phyloP scores from a whole-genome alignment of 2,888 invertebrate genomes.

The Scaeva pyrastri region DNA sequence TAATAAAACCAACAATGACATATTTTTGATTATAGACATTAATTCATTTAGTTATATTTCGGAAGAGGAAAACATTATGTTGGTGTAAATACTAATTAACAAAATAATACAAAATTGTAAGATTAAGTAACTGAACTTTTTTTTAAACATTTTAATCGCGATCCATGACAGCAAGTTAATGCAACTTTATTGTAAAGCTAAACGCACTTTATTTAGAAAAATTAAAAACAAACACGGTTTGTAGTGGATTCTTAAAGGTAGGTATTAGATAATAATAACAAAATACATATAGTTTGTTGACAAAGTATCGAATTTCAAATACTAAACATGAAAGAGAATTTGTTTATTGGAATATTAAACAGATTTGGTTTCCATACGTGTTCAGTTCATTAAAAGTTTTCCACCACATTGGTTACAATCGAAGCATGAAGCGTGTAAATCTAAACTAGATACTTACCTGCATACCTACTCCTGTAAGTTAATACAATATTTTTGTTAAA shows the following conservation, averaged over 20 bases:
- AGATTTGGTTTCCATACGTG: neutral
- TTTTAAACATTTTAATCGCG: too few relatives aligned
- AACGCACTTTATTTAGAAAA: neutral
- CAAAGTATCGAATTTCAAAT: slow-evolving; percentile 12
- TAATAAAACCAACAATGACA: too few relatives aligned
- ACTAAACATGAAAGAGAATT: neutral
- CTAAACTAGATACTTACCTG: neutral
- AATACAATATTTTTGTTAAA: too few relatives aligned
- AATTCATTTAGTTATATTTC: too few relatives aligned
- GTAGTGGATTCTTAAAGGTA: neutral
- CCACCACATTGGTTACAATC: neutral
- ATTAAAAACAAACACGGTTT: neutral
- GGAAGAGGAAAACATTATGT: too few relatives aligned
- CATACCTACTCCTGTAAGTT: too few relatives aligned
- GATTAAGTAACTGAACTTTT: too few relatives aligned
- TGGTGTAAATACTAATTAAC: too few relatives aligned
- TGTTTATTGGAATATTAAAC: neutral
- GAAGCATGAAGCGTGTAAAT: slow-evolving; percentile 13
- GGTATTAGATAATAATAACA: neutral
- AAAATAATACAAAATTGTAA: too few relatives aligned
- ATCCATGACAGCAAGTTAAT: neutral
- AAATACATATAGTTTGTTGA: slow-evolving; percentile 1
- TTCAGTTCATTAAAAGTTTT: slow-evolving; percentile 13
- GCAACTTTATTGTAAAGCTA: neutral
- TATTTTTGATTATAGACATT: too few relatives aligned